Percentiles rank a stretch among this genome's conserved stretches.
These are phyloP conservation scores for Excalfactoria chinensis DNA, from an alignment of 2,113 vertebrate genomes.

Conservation along the genomic window DNA sequence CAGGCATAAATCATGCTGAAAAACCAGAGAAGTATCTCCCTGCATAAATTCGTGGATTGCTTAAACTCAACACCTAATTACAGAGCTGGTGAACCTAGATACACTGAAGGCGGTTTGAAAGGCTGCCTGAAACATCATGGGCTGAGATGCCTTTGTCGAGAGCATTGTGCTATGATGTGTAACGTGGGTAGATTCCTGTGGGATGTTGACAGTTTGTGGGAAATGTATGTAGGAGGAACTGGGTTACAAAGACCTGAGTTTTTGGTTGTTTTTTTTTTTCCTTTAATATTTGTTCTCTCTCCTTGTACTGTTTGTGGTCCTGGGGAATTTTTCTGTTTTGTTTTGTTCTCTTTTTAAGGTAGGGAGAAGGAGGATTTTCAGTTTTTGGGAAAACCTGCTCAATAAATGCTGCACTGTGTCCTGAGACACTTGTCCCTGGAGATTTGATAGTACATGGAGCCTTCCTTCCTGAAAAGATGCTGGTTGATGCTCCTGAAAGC, in stretches of 20 bases:
- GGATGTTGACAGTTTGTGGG: constrained; percentile 77
- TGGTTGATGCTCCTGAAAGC: neutral
- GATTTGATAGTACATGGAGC: neutral
- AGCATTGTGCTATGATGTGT: constrained; percentile 72
- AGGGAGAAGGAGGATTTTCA: neutral
- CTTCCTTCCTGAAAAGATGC: neutral
- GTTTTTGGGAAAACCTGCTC: constrained; percentile 41
- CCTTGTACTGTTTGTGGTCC: constrained; percentile 37
- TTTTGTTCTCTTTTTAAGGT: constrained; percentile 28
- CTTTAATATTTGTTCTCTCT: neutral
- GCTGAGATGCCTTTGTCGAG: constrained; percentile 69
- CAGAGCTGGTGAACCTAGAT: constrained; percentile 67
- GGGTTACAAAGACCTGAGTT: constrained; percentile 67
- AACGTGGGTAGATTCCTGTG: constrained; percentile 75
- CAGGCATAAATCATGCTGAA: constrained; percentile 26
- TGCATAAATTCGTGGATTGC: constrained; percentile 33
- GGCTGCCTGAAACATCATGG: constrained; percentile 65
- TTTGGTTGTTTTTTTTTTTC: too few species aligned
- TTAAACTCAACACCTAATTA: constrained; percentile 68
- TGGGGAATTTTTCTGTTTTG: neutral
- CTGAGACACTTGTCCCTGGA: constrained; percentile 30
- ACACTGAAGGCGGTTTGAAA: constrained; percentile 64
- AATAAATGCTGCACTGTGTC: neutral
- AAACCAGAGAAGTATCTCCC: constrained; percentile 21
- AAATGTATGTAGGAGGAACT: constrained; percentile 70